Evolutionary conservation across 1,140 invertebrate genomes (phyloP).

Genomic region (Drosophila serrata): DNA sequence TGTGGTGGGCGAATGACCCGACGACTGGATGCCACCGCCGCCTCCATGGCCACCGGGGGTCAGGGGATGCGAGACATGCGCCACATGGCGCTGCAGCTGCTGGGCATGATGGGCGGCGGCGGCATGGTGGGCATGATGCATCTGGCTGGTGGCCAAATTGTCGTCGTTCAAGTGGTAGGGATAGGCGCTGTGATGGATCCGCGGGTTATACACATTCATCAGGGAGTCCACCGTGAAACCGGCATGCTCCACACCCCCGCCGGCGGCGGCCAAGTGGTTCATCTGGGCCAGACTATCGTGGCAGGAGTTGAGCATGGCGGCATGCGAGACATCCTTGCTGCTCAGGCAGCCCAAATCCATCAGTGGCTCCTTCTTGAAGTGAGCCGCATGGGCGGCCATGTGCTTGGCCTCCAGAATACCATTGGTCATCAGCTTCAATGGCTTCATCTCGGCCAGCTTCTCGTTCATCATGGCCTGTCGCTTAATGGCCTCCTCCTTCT

Average conservation of each 20-base stretch:
- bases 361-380: slow-evolving; percentile 81
- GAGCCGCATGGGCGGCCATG: slow-evolving; percentile 75
- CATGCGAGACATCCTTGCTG: slow-evolving; percentile 77
- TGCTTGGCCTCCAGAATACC: slow-evolving; percentile 82
- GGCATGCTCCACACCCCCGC: slow-evolving; percentile 77
- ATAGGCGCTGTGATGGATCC: slow-evolving; percentile 85
- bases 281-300: slow-evolving; percentile 85
- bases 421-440: slow-evolving; percentile 84
- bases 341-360: slow-evolving; percentile 81
- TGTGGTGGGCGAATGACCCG: slow-evolving; percentile 81
- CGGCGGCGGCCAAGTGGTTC: slow-evolving; percentile 78
- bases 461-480: slow-evolving; percentile 87
- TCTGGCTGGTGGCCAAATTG: slow-evolving; percentile 75
- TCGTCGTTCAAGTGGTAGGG: slow-evolving; percentile 84
- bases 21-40: slow-evolving; percentile 65
- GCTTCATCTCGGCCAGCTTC: slow-evolving; percentile 84
- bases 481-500: slow-evolving; percentile 95
- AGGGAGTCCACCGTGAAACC: slow-evolving; percentile 85
- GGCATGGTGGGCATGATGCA: slow-evolving; percentile 78
- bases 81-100: slow-evolving; percentile 69
- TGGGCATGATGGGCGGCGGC: slow-evolving; percentile 80
- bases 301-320: slow-evolving; percentile 83
- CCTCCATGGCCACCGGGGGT: slow-evolving; percentile 69
- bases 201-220: slow-evolving; percentile 85
- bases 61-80: slow-evolving; percentile 74